These are phyloP conservation scores for Parauchenoglanis ngamensis DNA, from an alignment of 2,797 vertebrate species.

Conservation along the genomic window DNA sequence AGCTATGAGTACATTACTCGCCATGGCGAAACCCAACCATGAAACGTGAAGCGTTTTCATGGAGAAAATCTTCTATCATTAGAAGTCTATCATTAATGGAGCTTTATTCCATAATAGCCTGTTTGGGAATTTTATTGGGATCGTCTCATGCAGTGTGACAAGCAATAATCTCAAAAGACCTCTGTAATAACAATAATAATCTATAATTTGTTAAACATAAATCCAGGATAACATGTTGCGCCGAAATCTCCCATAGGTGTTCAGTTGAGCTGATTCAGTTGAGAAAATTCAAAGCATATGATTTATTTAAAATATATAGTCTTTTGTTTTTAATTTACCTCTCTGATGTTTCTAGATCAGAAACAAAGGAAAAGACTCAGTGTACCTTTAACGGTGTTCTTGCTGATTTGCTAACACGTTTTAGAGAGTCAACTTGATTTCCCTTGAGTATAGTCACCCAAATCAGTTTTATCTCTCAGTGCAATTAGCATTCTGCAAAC, in stretches of 20 bases:
- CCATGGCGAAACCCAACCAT: background rate
- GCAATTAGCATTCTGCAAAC: constrained; percentile 50
- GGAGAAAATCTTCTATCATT: background rate
- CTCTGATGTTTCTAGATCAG: constrained; percentile 3
- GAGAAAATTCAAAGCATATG: background rate
- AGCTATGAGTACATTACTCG: background rate
- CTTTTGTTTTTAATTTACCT: background rate
- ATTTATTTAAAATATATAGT: background rate
- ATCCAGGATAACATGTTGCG: background rate
- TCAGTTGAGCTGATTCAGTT: background rate
- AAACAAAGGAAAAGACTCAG: background rate
- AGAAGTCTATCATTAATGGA: background rate
- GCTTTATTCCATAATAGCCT: background rate
- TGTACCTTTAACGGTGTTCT: background rate
- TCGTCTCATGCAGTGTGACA: background rate
- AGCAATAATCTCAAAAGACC: background rate
- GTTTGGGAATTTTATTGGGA: too few relatives aligned
- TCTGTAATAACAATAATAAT: background rate
- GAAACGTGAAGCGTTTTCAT: background rate
- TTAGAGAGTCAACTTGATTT: constrained; percentile 32
- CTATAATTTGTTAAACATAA: background rate
- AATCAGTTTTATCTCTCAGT: constrained; percentile 37
- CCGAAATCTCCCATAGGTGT: background rate
- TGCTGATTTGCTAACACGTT: constrained; percentile 13
- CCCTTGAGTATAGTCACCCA: constrained; percentile 48